Base-by-base conservation (phyloP, 2,797 vertebrate species). In the Cercopithecus diana region DNA sequence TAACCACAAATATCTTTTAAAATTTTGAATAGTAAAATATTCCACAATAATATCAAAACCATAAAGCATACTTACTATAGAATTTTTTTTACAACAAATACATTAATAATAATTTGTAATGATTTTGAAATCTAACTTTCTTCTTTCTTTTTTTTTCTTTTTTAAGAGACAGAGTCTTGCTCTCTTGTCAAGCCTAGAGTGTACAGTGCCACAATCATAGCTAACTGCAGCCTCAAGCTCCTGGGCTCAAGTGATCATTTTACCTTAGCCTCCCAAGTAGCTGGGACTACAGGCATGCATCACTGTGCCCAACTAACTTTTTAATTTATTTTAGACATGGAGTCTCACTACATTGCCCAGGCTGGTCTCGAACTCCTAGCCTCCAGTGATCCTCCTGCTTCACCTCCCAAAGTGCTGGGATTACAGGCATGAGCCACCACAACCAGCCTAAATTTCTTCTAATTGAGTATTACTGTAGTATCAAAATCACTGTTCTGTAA, bases 401-500 rank as follows among this genome's bases (percentile, higher is more conserved):
- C 45, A 79, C 45, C 45, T 79, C 76, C 30, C 76, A 79, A 50
- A 79, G 19, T 79, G 45, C 17, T 79, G 45, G 30, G 17, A 79
- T 79, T 79, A 79, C 11, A n/a, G 76, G 45, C 30, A 0, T 79
- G 17, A 50, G 10, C 76, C 30, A 79, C 76, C 41, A 28, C 10
- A 50, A 48, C 45, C 30, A 77, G 61, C 61, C 76, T 50, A 92
- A 92, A 79, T 81, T 94, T 30, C 26, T 95, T 93, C 90, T 87
- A 79, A 82, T 70, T 87, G 86, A 67, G 17, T 83, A 57, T n/a
- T 70, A 93, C 19, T 81, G 75, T 86, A 90, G 33, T 39, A 95
- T 80, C 30, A 75, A 92, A 86, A 90, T 87, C n/a, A 90, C 20
- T 86, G 73, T 82, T 89, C 50, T 80, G 64, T 81, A 92, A 91